These are phyloP conservation scores for Mormyrops boulengeri DNA, from an alignment of 2,797 vertebrate species.

Conservation along the genomic window DNA sequence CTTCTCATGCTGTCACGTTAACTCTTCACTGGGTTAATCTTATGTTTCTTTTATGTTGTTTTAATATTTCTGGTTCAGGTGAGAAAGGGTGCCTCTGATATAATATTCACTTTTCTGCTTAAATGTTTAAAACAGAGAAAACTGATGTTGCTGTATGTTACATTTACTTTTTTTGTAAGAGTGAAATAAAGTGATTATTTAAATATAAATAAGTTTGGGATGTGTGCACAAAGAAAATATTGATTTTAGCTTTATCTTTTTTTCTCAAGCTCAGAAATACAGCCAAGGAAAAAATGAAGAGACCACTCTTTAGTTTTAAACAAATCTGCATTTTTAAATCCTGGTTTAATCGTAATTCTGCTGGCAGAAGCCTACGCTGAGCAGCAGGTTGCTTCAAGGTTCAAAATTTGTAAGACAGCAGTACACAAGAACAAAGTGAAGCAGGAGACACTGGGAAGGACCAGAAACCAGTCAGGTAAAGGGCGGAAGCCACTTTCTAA, in stretches of 20 bases:
- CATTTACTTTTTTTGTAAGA: constrained; percentile 77
- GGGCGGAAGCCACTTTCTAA: too few species aligned
- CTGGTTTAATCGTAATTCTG: too few species aligned
- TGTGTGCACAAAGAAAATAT: background rate
- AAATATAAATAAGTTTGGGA: constrained; percentile 40
- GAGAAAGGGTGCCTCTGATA: background rate
- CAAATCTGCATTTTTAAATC: too few species aligned
- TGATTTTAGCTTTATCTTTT: background rate
- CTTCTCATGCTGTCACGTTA: background rate
- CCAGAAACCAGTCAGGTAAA: too few species aligned
- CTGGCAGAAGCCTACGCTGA: too few species aligned
- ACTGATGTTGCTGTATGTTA: constrained; percentile 60
- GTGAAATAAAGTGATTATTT: constrained; percentile 73
- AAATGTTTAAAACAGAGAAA: constrained; percentile 53
- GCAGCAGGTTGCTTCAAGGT: too few species aligned
- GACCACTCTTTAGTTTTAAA: too few species aligned
- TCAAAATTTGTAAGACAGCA: too few species aligned
- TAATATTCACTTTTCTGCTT: constrained; percentile 17
- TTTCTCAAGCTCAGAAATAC: background rate
- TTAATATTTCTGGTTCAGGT: background rate
- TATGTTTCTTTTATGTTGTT: background rate
- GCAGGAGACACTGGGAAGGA: too few species aligned
- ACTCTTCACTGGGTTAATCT: background rate
- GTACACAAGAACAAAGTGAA: too few species aligned
- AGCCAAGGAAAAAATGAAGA: too few species aligned